Conservation (phyloP, 2,797 vertebrate species). For the Mormyrus proboscirostris region DNA sequence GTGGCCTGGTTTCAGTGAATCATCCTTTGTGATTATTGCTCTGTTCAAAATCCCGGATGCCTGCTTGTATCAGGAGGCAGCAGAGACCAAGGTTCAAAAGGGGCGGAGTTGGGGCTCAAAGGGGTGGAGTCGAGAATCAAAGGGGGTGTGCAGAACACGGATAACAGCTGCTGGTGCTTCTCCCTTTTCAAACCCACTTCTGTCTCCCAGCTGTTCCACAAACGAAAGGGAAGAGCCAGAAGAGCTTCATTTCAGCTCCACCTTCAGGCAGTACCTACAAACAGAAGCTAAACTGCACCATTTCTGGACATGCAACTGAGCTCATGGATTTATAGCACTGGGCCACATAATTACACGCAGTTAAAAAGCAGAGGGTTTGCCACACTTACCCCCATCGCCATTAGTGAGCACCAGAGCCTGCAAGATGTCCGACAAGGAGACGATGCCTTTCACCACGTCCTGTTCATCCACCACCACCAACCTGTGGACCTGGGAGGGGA, state of each 20-base stretch:
- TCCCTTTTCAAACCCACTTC: slow-evolving; percentile 28
- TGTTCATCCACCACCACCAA: slow-evolving; percentile 89
- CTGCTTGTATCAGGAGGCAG: neutral
- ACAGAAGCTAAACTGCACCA: neutral
- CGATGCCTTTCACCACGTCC: slow-evolving; percentile 88
- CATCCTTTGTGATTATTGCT: slow-evolving; percentile 32
- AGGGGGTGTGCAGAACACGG: neutral
- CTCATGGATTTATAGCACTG: neutral
- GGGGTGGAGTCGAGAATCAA: neutral
- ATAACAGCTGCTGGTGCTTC: neutral
- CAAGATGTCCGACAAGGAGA: slow-evolving; percentile 91
- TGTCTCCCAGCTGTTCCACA: slow-evolving; percentile 10
- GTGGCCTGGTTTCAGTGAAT: slow-evolving; percentile 28
- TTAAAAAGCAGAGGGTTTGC: neutral
- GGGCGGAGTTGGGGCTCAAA: neutral
- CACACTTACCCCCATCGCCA: slow-evolving; percentile 56
- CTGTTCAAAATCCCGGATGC: slow-evolving; percentile 24
- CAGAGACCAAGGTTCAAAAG: neutral
- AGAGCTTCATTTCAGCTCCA: neutral
- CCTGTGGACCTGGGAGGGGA: slow-evolving; percentile 77
- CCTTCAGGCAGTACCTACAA: slow-evolving; percentile 49
- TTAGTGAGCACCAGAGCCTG: slow-evolving; percentile 84
- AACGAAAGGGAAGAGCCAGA: neutral
- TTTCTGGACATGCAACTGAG: neutral
- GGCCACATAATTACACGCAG: neutral